Conservation (phyloP, 2,113 vertebrate species). For the Ceratotherium simum region DNA sequence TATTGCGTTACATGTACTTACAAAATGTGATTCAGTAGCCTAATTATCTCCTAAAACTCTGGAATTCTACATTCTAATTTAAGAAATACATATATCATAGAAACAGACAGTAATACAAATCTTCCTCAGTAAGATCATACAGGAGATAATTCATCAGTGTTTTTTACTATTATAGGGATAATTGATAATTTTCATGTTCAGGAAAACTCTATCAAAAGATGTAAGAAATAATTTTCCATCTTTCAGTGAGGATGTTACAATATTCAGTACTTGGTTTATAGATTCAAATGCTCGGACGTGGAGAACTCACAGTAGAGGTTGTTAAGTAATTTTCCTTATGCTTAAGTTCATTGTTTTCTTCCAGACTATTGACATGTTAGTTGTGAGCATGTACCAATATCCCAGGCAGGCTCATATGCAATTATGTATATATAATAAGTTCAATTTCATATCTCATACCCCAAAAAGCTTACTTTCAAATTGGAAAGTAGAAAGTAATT, state of each 20-base stretch:
- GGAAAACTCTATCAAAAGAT: background rate
- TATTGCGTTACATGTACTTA: background rate
- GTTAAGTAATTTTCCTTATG: background rate
- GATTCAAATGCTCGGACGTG: background rate
- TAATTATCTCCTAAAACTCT: background rate
- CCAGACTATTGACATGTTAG: background rate
- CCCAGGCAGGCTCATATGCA: background rate
- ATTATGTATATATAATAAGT: background rate
- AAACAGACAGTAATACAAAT: background rate
- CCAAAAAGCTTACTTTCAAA: background rate
- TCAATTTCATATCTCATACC: background rate
- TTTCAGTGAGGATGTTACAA: background rate
- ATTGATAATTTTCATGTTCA: background rate
- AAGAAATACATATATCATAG: background rate
- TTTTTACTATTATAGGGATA: background rate
- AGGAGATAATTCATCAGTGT: background rate
- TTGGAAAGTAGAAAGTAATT: constrained; percentile 24
- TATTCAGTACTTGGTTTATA: background rate
- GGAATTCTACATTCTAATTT: background rate
- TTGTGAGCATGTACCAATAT: background rate
- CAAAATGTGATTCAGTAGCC: background rate
- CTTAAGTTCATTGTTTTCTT: background rate
- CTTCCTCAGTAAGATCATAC: background rate
- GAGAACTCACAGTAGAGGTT: background rate
- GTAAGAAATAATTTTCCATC: background rate